These are phyloP conservation scores for Pelvicachromis taeniatus DNA, from an alignment of 2,113 vertebrate genomes.

Conservation along the genomic window DNA sequence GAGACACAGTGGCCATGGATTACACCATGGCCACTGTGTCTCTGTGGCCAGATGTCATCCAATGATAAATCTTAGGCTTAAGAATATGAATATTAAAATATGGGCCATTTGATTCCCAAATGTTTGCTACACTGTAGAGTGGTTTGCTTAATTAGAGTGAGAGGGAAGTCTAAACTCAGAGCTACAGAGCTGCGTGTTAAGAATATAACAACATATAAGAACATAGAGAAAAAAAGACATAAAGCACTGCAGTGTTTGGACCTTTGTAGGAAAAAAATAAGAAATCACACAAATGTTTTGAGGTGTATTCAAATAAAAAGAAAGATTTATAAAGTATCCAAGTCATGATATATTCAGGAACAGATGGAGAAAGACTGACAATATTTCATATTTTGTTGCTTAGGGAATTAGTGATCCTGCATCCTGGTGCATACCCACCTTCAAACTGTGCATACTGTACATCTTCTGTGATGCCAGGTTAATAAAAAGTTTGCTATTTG, in stretches of 20 bases:
- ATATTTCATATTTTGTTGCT: background rate
- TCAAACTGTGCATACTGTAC: background rate
- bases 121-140: background rate
- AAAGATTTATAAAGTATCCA: background rate
- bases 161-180: background rate
- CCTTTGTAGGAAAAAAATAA: background rate
- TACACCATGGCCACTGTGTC: background rate
- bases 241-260: background rate
- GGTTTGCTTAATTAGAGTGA: background rate
- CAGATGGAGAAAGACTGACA: background rate
- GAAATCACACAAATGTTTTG: background rate
- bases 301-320: background rate
- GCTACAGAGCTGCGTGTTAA: background rate
- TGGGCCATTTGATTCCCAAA: background rate
- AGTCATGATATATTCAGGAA: background rate
- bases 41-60: background rate
- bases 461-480: background rate
- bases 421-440: background rate
- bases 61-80: background rate
- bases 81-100: background rate
- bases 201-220: too few relatives aligned
- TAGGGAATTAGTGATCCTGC: background rate
- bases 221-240: background rate
- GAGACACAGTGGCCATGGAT: background rate
- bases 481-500: background rate